Evolutionary conservation across 2,113 vertebrate genomes (phyloP).

Genomic region (Elaphurus davidianus): DNA sequence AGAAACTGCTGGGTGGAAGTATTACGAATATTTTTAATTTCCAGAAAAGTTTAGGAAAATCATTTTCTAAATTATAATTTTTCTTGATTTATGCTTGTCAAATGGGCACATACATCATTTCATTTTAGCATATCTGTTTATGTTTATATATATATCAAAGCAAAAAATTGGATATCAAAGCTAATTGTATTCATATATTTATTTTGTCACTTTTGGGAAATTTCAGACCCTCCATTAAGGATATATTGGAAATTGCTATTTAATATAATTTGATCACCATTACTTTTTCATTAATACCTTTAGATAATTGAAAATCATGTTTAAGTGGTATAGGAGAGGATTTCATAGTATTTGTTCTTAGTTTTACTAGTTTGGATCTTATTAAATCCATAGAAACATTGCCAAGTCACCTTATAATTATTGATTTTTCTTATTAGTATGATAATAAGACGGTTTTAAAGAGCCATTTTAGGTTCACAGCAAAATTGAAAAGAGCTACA

Average conservation of each 20-base stretch:
- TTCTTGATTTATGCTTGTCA: neutral
- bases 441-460: neutral
- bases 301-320: neutral
- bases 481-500: neutral
- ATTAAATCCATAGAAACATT: neutral
- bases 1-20: neutral
- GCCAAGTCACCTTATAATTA: neutral
- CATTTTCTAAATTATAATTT: neutral
- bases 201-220: neutral
- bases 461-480: neutral
- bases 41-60: neutral
- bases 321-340: neutral
- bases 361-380: neutral
- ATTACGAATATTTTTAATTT: constrained; percentile 10
- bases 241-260: neutral
- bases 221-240: neutral
- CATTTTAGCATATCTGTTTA: neutral
- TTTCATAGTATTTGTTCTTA: neutral
- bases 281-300: neutral
- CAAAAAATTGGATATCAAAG: neutral
- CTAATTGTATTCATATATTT: neutral
- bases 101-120: neutral
- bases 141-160: no score
- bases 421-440: neutral
- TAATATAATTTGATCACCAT: neutral